Evolutionary conservation across 1,140 invertebrate genomes (phyloP).

Genomic region (Maniola jurtina): DNA sequence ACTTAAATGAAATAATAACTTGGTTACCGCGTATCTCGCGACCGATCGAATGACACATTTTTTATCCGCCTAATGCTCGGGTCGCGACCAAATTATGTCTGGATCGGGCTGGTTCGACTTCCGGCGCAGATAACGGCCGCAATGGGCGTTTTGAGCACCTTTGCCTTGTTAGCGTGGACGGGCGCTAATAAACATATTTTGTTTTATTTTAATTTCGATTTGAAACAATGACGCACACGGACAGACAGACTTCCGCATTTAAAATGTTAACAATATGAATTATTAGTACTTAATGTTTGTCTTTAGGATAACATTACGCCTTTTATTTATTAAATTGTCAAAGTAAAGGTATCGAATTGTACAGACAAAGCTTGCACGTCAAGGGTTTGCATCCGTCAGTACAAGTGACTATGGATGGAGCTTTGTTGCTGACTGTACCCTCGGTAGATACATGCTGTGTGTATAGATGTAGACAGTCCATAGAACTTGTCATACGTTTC

Average conservation of each 20-base stretch:
- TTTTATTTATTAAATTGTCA: too few relatives aligned
- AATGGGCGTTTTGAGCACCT: constrained; percentile 45
- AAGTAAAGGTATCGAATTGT: neutral
- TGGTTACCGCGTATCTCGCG: constrained; percentile 56
- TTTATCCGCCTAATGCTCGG: constrained; percentile 59
- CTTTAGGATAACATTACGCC: too few relatives aligned
- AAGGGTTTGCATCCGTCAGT: too few relatives aligned
- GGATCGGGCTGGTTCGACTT: constrained; percentile 65
- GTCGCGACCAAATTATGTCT: constrained; percentile 57
- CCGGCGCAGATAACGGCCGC: constrained; percentile 64
- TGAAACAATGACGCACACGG: constrained; percentile 1
- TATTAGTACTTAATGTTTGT: too few relatives aligned
- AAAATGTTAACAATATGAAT: too few relatives aligned
- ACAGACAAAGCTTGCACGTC: too few relatives aligned
- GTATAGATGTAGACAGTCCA: neutral
- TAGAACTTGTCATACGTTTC: constrained; percentile 31
- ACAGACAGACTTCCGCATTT: too few relatives aligned
- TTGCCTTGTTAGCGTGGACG: constrained; percentile 42
- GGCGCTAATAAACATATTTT: neutral
- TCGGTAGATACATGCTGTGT: neutral
- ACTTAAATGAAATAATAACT: constrained; percentile 59
- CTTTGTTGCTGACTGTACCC: too few relatives aligned
- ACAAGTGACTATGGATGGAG: too few relatives aligned
- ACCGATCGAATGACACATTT: constrained; percentile 56
- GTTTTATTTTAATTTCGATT: neutral